A percentile compares a stretch with the other conserved stretches of the same genome.
Conservation (phyloP, 1,140 invertebrate species). For the Antheraea pernyi region DNA sequence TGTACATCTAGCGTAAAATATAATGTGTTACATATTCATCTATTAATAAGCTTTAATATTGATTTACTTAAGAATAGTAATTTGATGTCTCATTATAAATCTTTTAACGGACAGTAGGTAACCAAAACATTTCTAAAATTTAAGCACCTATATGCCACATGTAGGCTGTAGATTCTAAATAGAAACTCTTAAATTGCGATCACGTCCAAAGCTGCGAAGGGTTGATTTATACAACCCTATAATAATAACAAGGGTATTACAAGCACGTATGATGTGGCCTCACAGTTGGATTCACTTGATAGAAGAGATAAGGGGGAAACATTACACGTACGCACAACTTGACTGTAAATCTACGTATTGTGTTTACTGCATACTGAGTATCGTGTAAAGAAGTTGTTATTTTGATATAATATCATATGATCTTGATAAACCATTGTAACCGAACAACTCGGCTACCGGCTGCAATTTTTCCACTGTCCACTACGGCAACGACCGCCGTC, state of each 20-base stretch:
- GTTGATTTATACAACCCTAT: background rate
- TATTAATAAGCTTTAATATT: too few relatives aligned
- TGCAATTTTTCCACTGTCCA: too few relatives aligned
- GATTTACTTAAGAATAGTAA: too few relatives aligned
- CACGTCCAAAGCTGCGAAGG: background rate
- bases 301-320: background rate
- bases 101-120: too few relatives aligned
- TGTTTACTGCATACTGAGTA: background rate
- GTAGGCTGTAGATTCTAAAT: background rate
- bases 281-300: slow-evolving; percentile 2
- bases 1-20: too few relatives aligned
- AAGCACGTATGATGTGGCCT: background rate
- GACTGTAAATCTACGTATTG: background rate
- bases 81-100: too few relatives aligned
- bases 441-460: too few relatives aligned
- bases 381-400: background rate
- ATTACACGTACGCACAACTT: background rate
- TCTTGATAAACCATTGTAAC: too few relatives aligned
- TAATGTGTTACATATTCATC: too few relatives aligned
- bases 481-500: too few relatives aligned
- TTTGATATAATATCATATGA: background rate
- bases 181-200: background rate
- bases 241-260: slow-evolving; percentile 1
- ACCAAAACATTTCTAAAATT: too few relatives aligned
- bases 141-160: too few relatives aligned